phyloP scores from a whole-genome alignment of 2,888 invertebrate genomes.

The Spodoptera picta region DNA sequence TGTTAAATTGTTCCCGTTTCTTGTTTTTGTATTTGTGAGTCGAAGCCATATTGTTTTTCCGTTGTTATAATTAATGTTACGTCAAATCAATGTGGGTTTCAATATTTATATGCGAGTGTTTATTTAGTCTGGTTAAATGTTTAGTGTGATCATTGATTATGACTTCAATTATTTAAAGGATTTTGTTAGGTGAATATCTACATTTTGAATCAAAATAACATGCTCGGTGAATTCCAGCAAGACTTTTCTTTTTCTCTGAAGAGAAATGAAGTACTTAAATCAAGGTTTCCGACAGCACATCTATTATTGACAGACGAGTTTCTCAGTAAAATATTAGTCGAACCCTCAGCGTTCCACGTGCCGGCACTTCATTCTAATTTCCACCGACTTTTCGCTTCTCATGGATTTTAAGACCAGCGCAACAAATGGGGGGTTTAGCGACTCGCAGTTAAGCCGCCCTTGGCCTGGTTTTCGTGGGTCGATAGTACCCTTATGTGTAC shows the following conservation, averaged over 20 bases:
- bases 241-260: no score
- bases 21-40: background rate
- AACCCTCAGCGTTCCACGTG: constrained; percentile 12
- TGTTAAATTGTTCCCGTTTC: constrained; percentile 1
- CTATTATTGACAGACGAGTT: background rate
- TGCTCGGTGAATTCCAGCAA: background rate
- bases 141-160: no score
- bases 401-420: constrained; percentile 26
- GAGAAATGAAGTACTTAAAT: no score
- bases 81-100: no score
- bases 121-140: no score
- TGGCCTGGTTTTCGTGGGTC: constrained; percentile 58
- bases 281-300: background rate
- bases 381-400: constrained; percentile 19
- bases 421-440: constrained; percentile 36
- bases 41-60: constrained; percentile 1
- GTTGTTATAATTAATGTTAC: no score
- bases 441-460: constrained; percentile 51
- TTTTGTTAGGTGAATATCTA: no score
- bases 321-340: no score
- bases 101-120: no score
- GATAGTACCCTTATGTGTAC: constrained; percentile 38
- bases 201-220: no score
- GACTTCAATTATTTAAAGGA: no score
- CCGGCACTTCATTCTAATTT: constrained; percentile 15